Conservation (phyloP, 1,140 invertebrate genomes). For the Neodiprion fabricii region DNA sequence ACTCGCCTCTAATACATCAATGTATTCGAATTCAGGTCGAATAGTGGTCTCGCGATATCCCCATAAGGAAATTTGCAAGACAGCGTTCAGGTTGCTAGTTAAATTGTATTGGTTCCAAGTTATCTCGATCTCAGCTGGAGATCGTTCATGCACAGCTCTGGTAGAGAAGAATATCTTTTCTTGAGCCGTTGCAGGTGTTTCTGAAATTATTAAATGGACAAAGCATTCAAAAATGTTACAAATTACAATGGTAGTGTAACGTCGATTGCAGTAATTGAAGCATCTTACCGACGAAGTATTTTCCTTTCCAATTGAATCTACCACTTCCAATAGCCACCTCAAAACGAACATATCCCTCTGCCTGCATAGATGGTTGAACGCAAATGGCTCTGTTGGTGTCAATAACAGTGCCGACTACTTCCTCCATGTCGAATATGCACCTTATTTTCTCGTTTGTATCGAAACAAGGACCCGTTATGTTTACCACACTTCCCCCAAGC, state of each 20-base stretch:
- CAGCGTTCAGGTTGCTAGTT: conserved; percentile 77
- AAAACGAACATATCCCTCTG: conserved; percentile 90
- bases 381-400: conserved; percentile 86
- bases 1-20: conserved; percentile 63
- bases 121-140: conserved; percentile 76
- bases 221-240: too few relatives aligned
- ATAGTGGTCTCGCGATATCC: conserved; percentile 87
- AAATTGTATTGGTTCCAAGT: conserved; percentile 86
- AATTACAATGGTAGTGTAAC: too few relatives aligned
- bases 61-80: conserved; percentile 82
- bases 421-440: conserved; percentile 82
- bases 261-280: background rate
- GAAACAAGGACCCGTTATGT: conserved; percentile 94
- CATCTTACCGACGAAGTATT: conserved; percentile 85
- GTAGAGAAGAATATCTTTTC: conserved; percentile 84
- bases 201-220: conserved; percentile 56
- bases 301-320: conserved; percentile 88
- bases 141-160: conserved; percentile 73
- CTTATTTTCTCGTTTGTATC: conserved; percentile 73
- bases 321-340: conserved; percentile 85
- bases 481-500: conserved; percentile 93
- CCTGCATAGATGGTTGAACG: conserved; percentile 86
- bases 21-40: conserved; percentile 70
- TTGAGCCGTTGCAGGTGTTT: conserved; percentile 84
- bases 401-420: conserved; percentile 76